These are phyloP conservation scores for Pogonus chalceus DNA, from an alignment of 1,140 invertebrate genomes.

Conservation along the genomic window DNA sequence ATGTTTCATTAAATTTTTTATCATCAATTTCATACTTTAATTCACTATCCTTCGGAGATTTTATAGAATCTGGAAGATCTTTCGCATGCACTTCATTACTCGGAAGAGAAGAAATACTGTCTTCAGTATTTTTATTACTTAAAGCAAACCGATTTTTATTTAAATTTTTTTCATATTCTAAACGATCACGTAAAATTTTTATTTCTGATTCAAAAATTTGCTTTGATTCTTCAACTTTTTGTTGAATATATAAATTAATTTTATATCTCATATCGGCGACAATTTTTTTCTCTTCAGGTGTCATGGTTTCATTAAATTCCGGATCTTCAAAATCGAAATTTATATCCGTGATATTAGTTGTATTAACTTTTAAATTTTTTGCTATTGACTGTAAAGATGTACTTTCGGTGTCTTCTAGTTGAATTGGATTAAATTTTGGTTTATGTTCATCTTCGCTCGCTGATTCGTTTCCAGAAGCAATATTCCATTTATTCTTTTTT, in stretches of 20 bases:
- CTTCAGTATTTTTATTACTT: background rate
- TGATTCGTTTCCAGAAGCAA: slow-evolving; percentile 30
- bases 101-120: background rate
- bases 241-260: slow-evolving; percentile 15
- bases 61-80: background rate
- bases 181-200: slow-evolving; percentile 8
- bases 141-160: slow-evolving; percentile 8
- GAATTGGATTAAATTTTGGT: slow-evolving; percentile 18
- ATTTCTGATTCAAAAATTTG: slow-evolving; percentile 15
- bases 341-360: background rate
- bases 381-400: slow-evolving; percentile 11
- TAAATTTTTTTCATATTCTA: slow-evolving; percentile 1
- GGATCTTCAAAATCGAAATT: slow-evolving; percentile 15
- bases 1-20: background rate
- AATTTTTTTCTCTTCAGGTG: slow-evolving; percentile 9
- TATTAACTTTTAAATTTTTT: slow-evolving; percentile 19
- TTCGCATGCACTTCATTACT: background rate
- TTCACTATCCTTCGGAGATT: slow-evolving; percentile 10
- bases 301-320: slow-evolving; percentile 15
- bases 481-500: slow-evolving; percentile 34
- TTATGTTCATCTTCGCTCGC: slow-evolving; percentile 32
- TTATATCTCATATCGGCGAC: slow-evolving; percentile 16
- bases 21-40: slow-evolving; percentile 3
- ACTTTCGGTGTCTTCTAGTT: background rate
- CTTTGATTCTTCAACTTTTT: slow-evolving; percentile 12